Evolutionary conservation across 2,888 invertebrate species (phyloP).

Genomic region (Tryphoninae sp.): DNA sequence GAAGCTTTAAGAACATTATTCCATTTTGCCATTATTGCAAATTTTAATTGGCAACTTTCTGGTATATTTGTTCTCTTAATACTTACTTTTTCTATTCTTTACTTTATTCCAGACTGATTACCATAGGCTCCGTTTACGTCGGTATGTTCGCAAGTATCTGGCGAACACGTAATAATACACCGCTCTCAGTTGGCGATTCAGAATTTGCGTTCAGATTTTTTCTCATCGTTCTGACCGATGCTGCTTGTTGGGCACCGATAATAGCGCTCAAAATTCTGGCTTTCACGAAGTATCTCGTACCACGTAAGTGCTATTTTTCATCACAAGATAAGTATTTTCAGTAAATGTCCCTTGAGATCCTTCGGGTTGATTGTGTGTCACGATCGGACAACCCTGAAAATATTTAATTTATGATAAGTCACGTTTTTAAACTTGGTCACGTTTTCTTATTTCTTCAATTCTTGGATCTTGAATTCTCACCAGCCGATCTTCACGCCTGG

Average conservation of each 20-base stretch:
- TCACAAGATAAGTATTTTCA: constrained; percentile 27
- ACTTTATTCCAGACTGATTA: constrained; percentile 81
- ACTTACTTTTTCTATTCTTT: constrained; percentile 8
- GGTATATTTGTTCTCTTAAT: background rate
- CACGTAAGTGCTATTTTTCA: constrained; percentile 79
- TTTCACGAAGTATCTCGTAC: constrained; percentile 79
- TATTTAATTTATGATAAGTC: constrained; percentile 27
- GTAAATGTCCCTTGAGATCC: constrained; percentile 24
- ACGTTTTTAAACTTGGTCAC: constrained; percentile 17
- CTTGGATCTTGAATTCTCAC: constrained; percentile 5
- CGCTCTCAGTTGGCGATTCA: constrained; percentile 84
- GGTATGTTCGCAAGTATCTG: constrained; percentile 86
- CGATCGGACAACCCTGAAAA: constrained; percentile 28
- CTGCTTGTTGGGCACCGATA: constrained; percentile 88
- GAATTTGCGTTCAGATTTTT: constrained; percentile 87
- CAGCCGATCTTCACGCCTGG: constrained; percentile 86
- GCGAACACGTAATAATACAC: constrained; percentile 84
- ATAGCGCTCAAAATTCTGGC: constrained; percentile 85
- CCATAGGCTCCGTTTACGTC: constrained; percentile 84
- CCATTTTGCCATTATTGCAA: too few relatives aligned
- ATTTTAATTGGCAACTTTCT: background rate
- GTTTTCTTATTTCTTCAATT: constrained; percentile 18
- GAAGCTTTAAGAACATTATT: background rate
- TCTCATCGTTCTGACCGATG: constrained; percentile 87
- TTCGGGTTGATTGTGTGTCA: constrained; percentile 55